Conservation (phyloP, 2,888 invertebrate genomes). For the Cerceris rybyensis region DNA sequence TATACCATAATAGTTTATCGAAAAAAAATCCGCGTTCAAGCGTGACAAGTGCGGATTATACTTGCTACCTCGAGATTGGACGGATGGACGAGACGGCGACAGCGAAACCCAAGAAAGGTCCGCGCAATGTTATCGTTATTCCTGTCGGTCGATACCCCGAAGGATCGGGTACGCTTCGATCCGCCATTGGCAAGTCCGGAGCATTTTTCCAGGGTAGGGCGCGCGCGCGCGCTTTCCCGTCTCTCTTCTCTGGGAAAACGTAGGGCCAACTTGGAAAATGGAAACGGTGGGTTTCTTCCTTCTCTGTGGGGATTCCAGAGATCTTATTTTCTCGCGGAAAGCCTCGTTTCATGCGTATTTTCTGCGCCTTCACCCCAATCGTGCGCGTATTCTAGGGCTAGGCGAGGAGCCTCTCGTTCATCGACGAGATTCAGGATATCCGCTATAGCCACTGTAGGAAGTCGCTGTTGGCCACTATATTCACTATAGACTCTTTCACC, state of each 20-base stretch:
- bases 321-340: conserved; percentile 55
- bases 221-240: conserved; percentile 9
- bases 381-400: not conserved
- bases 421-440: conserved; percentile 29
- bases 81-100: no score
- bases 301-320: conserved; percentile 14
- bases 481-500: no score
- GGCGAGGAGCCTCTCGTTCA: conserved; percentile 42
- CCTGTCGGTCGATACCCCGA: conserved; percentile 39
- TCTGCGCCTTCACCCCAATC: not conserved
- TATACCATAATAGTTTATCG: no score
- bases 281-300: conserved; percentile 37
- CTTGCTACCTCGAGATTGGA: no score
- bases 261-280: conserved; percentile 38
- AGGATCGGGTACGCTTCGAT: conserved; percentile 30
- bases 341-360: conserved; percentile 26
- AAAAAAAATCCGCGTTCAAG: no score
- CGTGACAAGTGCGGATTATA: no score
- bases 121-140: conserved; percentile 29
- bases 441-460: no score
- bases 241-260: conserved; percentile 27
- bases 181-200: conserved; percentile 33
- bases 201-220: not conserved
- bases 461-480: no score
- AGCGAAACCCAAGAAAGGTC: conserved; percentile 17